Base-by-base conservation (phyloP, 53 echinoderm and acorn worm species). In the Apostichopus leukothele region DNA sequence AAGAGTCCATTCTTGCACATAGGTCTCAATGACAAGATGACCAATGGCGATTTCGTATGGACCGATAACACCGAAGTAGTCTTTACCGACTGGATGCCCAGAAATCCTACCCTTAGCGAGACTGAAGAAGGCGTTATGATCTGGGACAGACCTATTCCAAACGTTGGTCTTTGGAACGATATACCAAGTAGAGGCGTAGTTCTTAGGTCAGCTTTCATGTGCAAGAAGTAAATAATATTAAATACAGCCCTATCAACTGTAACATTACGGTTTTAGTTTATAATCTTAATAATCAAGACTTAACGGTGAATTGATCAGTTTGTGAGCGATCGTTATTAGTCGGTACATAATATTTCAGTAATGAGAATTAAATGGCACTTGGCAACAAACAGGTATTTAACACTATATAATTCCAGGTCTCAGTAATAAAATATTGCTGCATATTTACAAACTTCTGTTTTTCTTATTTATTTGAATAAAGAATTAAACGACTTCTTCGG, bases 111-210 rank as follows among this genome's bases (percentile, higher is more conserved):
- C 18, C 79, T 79, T 10, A 79, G 9, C 54, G 53, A 19, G 51
- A 5, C 79, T 13, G 79, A 79, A 51, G 79, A 79, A 13, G 79
- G 79, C 51, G 79, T 79, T 16, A 39, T 79, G 39, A 79, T 79
- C 4, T 79, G 79, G 79, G 79, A 79, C 54, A 27, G 79, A 10
- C 39, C 39, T 19, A 63, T 63, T 63, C 20, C 79, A 39, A 51
- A 53, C 9, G 79, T n/a, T 52, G 79, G 79, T 5, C n/a, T 79
- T 52, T 79, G 79, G 79, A 79, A 79, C 51, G 79, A 79, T 18
- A 53, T 79, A 12, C 79, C 50, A 13, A 9, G 14, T 53, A 51
- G n/a, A 16, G 51, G 79, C 7, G 9, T 10, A 12, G 53, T 79
- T 50, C 79, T 79, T 19, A 79, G 51, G 51, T 50, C 52, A 52